Percentiles rank a stretch among this genome's conserved stretches.
phyloP scores from a whole-genome alignment of 2,113 vertebrate species.

The Manacus vitellinus region DNA sequence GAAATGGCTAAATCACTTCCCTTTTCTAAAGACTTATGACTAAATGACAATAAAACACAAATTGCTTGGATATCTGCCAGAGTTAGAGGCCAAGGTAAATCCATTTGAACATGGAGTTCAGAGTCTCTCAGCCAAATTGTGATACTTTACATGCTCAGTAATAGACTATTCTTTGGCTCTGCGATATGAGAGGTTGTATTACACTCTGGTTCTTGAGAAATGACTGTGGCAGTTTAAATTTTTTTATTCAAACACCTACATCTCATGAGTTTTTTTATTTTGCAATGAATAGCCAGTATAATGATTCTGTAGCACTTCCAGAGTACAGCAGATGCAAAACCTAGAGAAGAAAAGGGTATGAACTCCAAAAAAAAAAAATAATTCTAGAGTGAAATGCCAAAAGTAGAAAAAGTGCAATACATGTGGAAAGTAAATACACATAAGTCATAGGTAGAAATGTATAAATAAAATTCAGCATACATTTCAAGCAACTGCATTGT shows the following conservation, averaged over 20 bases:
- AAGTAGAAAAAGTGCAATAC: neutral
- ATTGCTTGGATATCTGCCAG: neutral
- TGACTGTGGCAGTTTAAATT: neutral
- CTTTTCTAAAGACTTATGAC: neutral
- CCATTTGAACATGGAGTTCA: neutral
- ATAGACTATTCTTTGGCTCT: neutral
- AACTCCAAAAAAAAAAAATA: neutral
- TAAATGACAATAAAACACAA: neutral
- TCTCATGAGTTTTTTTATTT: neutral
- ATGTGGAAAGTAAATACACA: neutral
- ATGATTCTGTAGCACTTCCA: neutral
- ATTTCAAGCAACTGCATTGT: neutral
- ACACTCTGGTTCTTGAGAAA: neutral
- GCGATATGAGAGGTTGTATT: neutral
- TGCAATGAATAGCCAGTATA: neutral
- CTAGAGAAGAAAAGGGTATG: rapidly evolving
- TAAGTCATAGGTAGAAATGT: neutral
- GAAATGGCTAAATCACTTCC: neutral
- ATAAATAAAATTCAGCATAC: neutral
- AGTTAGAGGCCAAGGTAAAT: neutral
- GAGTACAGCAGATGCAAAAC: neutral
- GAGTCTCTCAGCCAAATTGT: neutral
- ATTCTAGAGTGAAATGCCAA: neutral
- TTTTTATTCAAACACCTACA: neutral
- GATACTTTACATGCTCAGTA: neutral